Conservation (phyloP, 2,113 vertebrate genomes). For the Vulpes ferrilata region DNA sequence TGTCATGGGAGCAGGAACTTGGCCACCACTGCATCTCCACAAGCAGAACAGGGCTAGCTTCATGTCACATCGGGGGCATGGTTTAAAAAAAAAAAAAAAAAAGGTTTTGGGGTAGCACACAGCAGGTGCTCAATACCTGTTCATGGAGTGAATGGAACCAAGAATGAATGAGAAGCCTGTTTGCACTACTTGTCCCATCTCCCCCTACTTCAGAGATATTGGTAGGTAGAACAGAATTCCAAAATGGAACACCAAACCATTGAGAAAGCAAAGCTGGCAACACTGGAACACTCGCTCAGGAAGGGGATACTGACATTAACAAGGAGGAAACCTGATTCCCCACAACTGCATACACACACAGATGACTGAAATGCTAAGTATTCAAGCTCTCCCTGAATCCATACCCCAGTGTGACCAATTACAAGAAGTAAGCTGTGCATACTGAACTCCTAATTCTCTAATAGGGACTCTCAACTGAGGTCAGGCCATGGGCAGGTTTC, state of each 20-base stretch:
- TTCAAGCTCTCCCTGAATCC: neutral
- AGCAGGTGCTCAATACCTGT: accelerated
- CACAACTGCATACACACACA: neutral
- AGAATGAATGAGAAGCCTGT: neutral
- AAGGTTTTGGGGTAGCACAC: neutral
- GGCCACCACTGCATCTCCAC: neutral
- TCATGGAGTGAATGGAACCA: accelerated
- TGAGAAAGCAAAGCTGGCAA: neutral
- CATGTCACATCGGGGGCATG: too few relatives aligned
- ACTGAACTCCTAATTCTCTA: neutral
- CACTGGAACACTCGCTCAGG: neutral
- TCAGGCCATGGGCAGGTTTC: neutral
- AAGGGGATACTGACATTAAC: neutral
- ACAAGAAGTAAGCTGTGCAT: neutral
- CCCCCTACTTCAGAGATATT: neutral
- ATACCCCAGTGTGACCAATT: neutral
- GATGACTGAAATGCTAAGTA: neutral
- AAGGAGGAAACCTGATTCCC: neutral
- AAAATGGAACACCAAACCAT: neutral
- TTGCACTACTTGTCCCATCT: accelerated
- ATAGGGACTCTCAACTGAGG: neutral
- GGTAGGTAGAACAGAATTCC: neutral
- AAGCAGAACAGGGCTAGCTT: neutral
- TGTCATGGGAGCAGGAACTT: neutral
- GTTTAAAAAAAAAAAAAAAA: too few relatives aligned